These are phyloP conservation scores for Lacanobia wlatinum DNA, from an alignment of 2,888 invertebrate genomes.

Conservation along the genomic window DNA sequence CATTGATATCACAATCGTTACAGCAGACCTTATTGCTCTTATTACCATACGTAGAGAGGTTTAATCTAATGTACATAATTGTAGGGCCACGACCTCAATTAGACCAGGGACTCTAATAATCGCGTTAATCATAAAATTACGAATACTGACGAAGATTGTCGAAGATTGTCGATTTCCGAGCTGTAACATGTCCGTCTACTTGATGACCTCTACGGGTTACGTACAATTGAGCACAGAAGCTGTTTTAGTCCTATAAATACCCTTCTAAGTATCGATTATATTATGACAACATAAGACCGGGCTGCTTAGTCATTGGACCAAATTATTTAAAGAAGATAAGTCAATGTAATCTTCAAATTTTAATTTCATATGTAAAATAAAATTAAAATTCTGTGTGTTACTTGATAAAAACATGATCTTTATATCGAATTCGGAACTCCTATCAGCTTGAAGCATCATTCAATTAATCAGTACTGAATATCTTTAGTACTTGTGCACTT, in stretches of 20 bases:
- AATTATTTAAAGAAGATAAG: slow-evolving; percentile 36
- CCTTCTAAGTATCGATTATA: slow-evolving; percentile 22
- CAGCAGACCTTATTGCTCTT: slow-evolving; percentile 52
- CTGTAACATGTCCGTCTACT: slow-evolving; percentile 65
- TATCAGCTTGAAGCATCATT: slow-evolving; percentile 8
- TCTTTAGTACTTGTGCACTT: slow-evolving; percentile 62
- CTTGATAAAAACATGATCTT: slow-evolving; percentile 1
- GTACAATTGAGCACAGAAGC: slow-evolving; percentile 68
- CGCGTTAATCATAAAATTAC: slow-evolving; percentile 84
- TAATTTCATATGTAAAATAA: slow-evolving; percentile 15
- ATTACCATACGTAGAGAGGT: slow-evolving; percentile 57
- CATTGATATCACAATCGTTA: slow-evolving; percentile 52
- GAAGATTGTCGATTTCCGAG: slow-evolving; percentile 83
- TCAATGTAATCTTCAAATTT: slow-evolving; percentile 11
- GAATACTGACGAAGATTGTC: slow-evolving; percentile 77
- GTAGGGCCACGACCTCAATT: slow-evolving; percentile 85
- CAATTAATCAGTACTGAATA: slow-evolving; percentile 21
- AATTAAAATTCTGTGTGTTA: background rate
- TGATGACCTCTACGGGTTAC: slow-evolving; percentile 72
- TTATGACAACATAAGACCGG: background rate
- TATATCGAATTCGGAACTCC: slow-evolving; percentile 13
- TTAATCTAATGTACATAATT: slow-evolving; percentile 74
- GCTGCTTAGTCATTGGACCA: slow-evolving; percentile 27
- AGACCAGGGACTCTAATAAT: slow-evolving; percentile 77
- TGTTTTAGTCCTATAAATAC: slow-evolving; percentile 16